Evolutionary conservation across 2,888 invertebrate genomes (phyloP), one percentile per base, ranked within the genome.

Genomic region (Heliconius ismenius): DNA sequence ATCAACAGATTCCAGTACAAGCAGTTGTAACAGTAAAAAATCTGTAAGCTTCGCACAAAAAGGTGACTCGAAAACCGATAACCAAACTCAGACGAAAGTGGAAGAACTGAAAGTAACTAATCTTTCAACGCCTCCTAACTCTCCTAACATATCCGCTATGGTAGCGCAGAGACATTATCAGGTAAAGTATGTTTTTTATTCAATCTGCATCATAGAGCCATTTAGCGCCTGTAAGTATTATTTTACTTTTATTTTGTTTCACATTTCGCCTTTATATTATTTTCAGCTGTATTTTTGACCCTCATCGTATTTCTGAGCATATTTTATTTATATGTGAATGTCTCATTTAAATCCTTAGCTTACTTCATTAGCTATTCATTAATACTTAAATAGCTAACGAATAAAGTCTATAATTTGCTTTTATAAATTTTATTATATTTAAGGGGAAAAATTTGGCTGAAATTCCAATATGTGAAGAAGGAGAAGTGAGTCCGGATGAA

Each of bases 41-140:
- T 96, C 96, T 81, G 97, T 97, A 80, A 97, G 97, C 90, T 97
- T 97, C 89, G 97, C 97, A 72, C 95, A 95, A 88, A 96, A 95
- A 87, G 88, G 91, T 81, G 88, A 85, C 62, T 89, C 89, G 80
- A 86, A 86, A 79, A 90, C 89, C 83, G 87, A 85, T 79, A 87
- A 87, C 82, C 94, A 89, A 86, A 76, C 75, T 58, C 91, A 89
- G 83, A 90, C 90, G 82, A 94, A 93, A 88, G 92, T 93, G 85
- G 94, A 95, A 81, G 93, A 95, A 81, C 90, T 95, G 74, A 92
- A 93, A 83, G 90, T 89, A 79, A 88, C 86, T 76, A 87, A 83
- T 83, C 91, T 95, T 78, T 91, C 95, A 64, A 96, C 96, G 79
- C 97, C 97, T 78, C 97, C 96, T 80, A 97, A 97, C 88, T 97